Conservation (phyloP, 2,113 vertebrate species). For the Passer montanus region DNA sequence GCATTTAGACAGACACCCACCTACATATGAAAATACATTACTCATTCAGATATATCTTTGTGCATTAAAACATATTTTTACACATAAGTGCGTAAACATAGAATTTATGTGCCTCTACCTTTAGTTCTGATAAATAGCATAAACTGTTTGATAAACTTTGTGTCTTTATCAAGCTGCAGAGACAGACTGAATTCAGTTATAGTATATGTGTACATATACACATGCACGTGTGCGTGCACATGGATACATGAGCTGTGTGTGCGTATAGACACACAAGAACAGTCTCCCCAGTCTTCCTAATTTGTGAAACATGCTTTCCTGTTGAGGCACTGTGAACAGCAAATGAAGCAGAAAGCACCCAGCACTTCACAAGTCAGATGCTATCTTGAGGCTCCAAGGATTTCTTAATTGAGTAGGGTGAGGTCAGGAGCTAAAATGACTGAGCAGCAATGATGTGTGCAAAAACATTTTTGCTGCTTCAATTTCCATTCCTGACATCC, state of each 20-base stretch:
- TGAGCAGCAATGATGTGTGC: constrained; percentile 2
- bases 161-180: not conserved
- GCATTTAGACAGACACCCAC: not conserved
- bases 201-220: fast-evolving
- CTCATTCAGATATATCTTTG: not conserved
- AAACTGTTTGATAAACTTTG: not conserved
- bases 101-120: not conserved
- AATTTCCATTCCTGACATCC: not conserved
- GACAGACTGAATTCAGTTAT: not conserved
- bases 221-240: fast-evolving
- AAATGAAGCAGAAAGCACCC: constrained; percentile 31
- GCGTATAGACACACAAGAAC: fast-evolving
- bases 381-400: constrained; percentile 8
- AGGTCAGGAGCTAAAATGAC: constrained; percentile 24
- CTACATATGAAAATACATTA: not conserved
- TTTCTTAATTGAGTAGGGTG: constrained; percentile 43
- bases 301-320: not conserved
- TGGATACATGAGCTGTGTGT: not conserved
- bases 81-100: not conserved
- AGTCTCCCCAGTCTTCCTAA: not conserved
- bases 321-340: not conserved
- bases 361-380: not conserved
- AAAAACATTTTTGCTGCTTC: not conserved
- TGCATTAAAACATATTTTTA: not conserved
- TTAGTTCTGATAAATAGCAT: not conserved